phyloP scores from a whole-genome alignment of 1,140 invertebrate genomes.

The Caenorhabditis inopinata region DNA sequence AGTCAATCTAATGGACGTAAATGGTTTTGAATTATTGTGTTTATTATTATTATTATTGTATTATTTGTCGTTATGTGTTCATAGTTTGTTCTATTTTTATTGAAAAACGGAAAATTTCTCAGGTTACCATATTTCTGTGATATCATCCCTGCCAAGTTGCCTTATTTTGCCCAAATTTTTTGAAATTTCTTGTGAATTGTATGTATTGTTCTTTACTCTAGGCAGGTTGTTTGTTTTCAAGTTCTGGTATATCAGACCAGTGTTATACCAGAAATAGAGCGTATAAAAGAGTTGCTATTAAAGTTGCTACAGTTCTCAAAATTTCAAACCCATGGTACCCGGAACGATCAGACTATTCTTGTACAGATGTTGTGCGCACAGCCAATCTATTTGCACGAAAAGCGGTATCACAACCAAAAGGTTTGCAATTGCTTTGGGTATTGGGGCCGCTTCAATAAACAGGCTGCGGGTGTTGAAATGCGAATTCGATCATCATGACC shows the following conservation, averaged over 20 bases:
- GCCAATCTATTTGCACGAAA: not conserved
- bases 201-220: not conserved
- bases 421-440: not conserved
- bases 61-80: not conserved
- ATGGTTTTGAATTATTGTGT: not conserved
- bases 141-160: not conserved
- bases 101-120: too few relatives aligned
- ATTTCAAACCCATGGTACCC: not conserved
- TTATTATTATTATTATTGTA: not conserved
- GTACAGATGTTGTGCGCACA: not conserved
- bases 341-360: not conserved
- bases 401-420: not conserved
- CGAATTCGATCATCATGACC: constrained; percentile 2
- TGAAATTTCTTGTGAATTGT: not conserved
- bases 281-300: too few relatives aligned
- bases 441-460: not conserved
- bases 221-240: not conserved
- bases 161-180: not conserved
- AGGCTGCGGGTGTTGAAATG: not conserved
- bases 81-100: not conserved
- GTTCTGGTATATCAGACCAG: not conserved
- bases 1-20: not conserved
- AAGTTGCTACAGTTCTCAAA: too few relatives aligned
- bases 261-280: too few relatives aligned
- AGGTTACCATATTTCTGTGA: too few relatives aligned